phyloP scores from a whole-genome alignment of 2,888 invertebrate species.

The Axea sp. region DNA sequence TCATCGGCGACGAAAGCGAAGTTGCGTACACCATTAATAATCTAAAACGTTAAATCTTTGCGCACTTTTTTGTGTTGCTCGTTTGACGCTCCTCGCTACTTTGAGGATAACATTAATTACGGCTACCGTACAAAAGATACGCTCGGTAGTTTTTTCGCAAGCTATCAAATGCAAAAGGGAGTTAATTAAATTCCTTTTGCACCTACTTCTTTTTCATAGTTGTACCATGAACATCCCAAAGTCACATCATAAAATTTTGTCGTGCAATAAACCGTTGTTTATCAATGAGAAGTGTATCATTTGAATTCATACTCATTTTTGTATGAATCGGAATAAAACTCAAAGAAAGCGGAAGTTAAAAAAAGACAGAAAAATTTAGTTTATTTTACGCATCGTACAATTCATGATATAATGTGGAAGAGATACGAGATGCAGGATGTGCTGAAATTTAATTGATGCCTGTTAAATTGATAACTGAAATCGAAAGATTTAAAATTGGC shows the following conservation, averaged over 20 bases:
- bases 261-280: slow-evolving; percentile 55
- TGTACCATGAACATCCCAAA: slow-evolving; percentile 14
- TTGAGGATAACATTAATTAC: slow-evolving; percentile 70
- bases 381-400: no score
- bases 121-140: slow-evolving; percentile 67
- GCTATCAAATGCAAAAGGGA: slow-evolving; percentile 73
- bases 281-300: slow-evolving; percentile 72
- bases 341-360: no score
- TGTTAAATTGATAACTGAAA: no score
- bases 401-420: no score
- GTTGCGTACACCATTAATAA: slow-evolving; percentile 52
- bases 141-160: slow-evolving; percentile 67
- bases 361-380: no score
- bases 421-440: no score
- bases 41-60: slow-evolving; percentile 34
- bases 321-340: no score
- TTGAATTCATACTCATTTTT: no score
- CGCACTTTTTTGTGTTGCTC: slow-evolving; percentile 26
- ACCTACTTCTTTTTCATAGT: slow-evolving; percentile 19
- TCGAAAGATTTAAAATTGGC: no score
- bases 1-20: slow-evolving; percentile 29
- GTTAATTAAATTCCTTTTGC: slow-evolving; percentile 75
- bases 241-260: not conserved
- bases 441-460: no score
- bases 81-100: slow-evolving; percentile 38